Base-by-base conservation (phyloP, 2,888 invertebrate species). In the Diploptera punctata region DNA sequence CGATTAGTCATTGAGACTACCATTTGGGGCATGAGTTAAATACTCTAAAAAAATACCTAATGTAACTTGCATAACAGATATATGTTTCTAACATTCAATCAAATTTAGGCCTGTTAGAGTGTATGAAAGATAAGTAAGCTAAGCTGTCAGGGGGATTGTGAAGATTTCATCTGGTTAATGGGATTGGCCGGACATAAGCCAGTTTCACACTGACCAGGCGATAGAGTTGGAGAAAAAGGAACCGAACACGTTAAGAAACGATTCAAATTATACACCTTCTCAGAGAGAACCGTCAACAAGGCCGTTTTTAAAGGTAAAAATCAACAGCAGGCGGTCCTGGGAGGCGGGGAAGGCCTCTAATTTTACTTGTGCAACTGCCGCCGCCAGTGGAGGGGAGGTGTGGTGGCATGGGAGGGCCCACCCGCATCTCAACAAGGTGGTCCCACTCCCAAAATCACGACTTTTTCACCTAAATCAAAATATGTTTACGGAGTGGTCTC, bases 251-350 rank as follows among this genome's bases (percentile, higher is more conserved):
- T 33, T 33, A 33, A 33, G n/a, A 33, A 33, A 33, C 29, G 57
- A 57, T 57, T 57, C 57, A 57, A 57, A 57, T 57, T 57, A 57
- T 57, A 57, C 57, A 57, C 57, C 57, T 57, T 57, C 57, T 29
- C 9, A 57, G 29, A 29, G n/a, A 26, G n/a, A 57, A 57, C n/a
- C 57, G 57, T 57, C 57, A 57, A 57, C 57, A 57, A 57, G 47
- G 47, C 47, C 47, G 47, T 47, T 47, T n/a, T 47, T 47, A 47
- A 47, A 47, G 57, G 57, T 31, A 57, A 57, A 57, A 57, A 57
- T 29, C 57, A 57, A 57, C 57, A 57, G 57, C 57, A 24, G 57
- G 57, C 57, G 57, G 57, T 47, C 47, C 47, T 47, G 47, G 26
- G 33, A 33, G 10, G 33, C 33, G 33, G 33, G 33, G 33, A 21